Conservation (phyloP, 2,797 vertebrate genomes). For the Rhinophrynus dorsalis region DNA sequence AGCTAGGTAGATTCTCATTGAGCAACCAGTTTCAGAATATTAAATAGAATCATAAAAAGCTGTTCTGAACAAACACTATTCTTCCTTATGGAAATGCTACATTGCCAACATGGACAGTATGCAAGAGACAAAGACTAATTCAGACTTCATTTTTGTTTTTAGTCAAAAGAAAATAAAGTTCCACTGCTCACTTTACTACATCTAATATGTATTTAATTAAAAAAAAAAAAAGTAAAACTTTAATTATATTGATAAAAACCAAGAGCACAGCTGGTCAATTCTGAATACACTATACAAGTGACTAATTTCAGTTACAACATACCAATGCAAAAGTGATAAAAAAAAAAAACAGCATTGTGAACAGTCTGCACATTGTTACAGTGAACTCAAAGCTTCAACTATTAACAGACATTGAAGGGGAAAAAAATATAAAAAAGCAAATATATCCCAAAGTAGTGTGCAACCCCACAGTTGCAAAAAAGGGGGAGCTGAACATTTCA, state of each 20-base stretch:
- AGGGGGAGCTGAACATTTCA: not conserved
- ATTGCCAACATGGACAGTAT: slow-evolving; percentile 6
- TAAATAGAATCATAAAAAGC: not conserved
- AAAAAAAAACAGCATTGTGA: slow-evolving; percentile 47
- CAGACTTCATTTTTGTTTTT: not conserved
- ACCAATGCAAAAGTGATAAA: slow-evolving; percentile 48
- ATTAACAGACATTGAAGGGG: slow-evolving; percentile 27
- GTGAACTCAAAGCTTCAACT: slow-evolving; percentile 23
- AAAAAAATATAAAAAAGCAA: not conserved
- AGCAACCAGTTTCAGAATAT: not conserved
- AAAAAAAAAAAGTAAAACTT: slow-evolving; percentile 36
- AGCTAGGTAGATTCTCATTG: not conserved
- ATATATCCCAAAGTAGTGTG: too few relatives aligned
- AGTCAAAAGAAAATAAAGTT: slow-evolving; percentile 4
- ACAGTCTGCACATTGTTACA: slow-evolving; percentile 41
- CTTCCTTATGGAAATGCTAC: not conserved
- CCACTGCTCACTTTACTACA: slow-evolving; percentile 32
- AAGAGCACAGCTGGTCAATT: slow-evolving; percentile 34
- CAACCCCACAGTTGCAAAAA: not conserved
- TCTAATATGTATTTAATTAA: not conserved
- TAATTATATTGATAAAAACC: slow-evolving; percentile 39
- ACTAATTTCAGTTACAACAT: slow-evolving; percentile 44
- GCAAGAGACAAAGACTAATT: slow-evolving; percentile 14
- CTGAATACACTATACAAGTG: slow-evolving; percentile 38
- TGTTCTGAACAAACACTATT: not conserved